Conservation (phyloP, 2,797 vertebrate genomes). For the Gephyroberyx darwinii region DNA sequence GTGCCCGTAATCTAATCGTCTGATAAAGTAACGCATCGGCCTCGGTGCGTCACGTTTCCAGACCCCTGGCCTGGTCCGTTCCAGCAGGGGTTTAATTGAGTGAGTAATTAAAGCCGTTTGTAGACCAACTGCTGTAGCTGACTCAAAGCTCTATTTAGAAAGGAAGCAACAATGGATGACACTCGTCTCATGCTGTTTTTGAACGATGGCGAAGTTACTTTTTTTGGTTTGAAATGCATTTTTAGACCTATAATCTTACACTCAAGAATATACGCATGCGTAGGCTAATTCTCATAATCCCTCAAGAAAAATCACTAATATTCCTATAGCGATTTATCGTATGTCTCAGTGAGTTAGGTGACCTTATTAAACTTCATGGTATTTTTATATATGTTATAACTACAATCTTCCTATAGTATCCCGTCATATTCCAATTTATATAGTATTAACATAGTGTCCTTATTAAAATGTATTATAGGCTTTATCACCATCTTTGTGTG, state of each 20-base stretch:
- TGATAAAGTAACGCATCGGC: conserved; percentile 26
- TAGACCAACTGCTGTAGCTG: conserved; percentile 46
- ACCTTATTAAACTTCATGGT: too few species aligned
- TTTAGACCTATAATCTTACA: background rate
- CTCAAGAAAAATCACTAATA: too few species aligned
- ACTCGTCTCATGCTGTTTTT: conserved; percentile 22
- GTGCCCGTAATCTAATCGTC: conserved; percentile 55
- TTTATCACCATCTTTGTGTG: too few species aligned
- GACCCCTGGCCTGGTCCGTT: conserved; percentile 63
- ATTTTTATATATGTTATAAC: too few species aligned
- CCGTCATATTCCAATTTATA: too few species aligned
- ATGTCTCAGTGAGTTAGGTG: too few species aligned
- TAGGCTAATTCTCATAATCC: too few species aligned
- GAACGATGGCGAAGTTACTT: conserved; percentile 1
- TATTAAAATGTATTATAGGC: too few species aligned
- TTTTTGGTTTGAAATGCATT: background rate
- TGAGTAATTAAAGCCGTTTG: conserved; percentile 65
- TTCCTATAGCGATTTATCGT: too few species aligned
- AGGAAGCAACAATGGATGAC: conserved; percentile 51
- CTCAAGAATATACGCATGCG: too few species aligned
- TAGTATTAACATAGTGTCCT: too few species aligned
- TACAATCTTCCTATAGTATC: too few species aligned
- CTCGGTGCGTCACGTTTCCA: conserved; percentile 58
- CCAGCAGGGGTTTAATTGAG: conserved; percentile 67
- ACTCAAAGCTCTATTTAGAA: conserved; percentile 40